Conservation (phyloP, 92 coral and sea anemone species). For the Zoanthus sociatus region DNA sequence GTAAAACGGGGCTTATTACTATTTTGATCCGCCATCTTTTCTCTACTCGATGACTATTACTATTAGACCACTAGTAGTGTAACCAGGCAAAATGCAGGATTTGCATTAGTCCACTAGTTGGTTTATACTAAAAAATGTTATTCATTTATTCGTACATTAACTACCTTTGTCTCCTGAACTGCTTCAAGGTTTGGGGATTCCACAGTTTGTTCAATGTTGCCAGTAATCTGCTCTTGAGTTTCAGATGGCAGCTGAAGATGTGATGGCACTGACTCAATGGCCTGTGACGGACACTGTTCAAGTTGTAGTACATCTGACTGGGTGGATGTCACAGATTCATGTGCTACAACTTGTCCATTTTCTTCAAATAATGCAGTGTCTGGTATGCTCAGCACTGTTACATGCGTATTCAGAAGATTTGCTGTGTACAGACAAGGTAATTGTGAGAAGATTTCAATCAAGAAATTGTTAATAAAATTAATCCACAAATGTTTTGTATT, state of each 20-base stretch:
- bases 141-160: not conserved
- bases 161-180: constrained; percentile 27
- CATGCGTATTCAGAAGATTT: constrained; percentile 63
- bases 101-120: no score
- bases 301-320: constrained; percentile 32
- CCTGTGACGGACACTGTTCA: constrained; percentile 29
- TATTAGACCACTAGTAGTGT: no score
- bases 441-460: no score
- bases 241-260: constrained; percentile 17
- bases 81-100: no score
- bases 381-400: constrained; percentile 70
- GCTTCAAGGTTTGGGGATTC: not conserved
- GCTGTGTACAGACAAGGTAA: constrained; percentile 19
- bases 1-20: no score
- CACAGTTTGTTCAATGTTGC: not conserved
- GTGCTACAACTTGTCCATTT: constrained; percentile 20
- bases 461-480: no score
- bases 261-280: not conserved
- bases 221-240: constrained; percentile 20
- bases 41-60: no score
- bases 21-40: no score
- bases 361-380: constrained; percentile 68
- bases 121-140: no score
- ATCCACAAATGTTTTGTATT: no score
- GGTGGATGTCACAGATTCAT: constrained; percentile 18